These are phyloP conservation scores for Cynopterus brachyotis DNA, from an alignment of 2,113 vertebrate species.

Conservation along the genomic window DNA sequence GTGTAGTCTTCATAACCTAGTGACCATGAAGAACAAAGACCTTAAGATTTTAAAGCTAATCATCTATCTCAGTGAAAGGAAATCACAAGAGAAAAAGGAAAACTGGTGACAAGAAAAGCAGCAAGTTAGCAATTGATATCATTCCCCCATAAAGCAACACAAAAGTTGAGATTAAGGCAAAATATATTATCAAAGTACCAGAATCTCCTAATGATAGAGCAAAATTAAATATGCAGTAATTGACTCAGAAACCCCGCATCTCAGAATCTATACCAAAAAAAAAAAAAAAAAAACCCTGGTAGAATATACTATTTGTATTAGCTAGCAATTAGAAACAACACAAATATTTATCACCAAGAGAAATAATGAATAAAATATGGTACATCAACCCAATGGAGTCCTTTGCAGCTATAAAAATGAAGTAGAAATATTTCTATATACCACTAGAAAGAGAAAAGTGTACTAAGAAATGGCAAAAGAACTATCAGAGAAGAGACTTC, in stretches of 20 bases:
- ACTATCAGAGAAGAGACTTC: not conserved
- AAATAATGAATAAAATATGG: not conserved
- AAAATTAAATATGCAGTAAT: slow-evolving; percentile 22
- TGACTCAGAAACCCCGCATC: not conserved
- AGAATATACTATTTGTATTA: slow-evolving; percentile 1
- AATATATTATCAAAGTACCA: not conserved
- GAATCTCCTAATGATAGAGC: not conserved
- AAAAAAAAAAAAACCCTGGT: not conserved
- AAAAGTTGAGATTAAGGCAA: not conserved
- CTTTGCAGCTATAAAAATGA: not conserved
- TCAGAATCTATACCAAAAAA: not conserved
- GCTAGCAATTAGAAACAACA: not conserved
- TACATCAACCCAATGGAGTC: not conserved
- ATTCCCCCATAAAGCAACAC: not conserved
- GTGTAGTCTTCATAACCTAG: not conserved
- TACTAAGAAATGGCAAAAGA: not conserved
- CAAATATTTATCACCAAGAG: not conserved
- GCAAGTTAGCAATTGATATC: slow-evolving; percentile 5
- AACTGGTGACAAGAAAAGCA: not conserved
- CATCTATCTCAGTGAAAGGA: not conserved
- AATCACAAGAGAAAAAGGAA: not conserved
- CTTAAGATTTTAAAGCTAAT: not conserved
- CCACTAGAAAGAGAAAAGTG: not conserved
- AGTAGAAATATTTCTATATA: not conserved
- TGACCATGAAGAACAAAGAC: not conserved